Percentiles rank a stretch among this genome's conserved stretches.
These are phyloP conservation scores for Drosophila fungiperda DNA, from an alignment of 2,888 invertebrate species.

Conservation along the genomic window DNA sequence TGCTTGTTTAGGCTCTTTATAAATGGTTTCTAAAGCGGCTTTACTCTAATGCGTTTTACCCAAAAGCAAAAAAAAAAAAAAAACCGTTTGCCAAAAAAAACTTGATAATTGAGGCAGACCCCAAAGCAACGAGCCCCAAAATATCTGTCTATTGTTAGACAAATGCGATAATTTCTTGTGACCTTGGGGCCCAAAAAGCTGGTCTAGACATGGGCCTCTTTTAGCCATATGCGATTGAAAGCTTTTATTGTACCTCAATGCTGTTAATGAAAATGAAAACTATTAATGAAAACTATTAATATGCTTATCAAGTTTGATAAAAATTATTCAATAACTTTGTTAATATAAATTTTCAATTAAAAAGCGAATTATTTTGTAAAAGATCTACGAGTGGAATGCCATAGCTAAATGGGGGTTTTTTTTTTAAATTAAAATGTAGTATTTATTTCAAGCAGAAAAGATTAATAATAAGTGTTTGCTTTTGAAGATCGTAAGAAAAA, in stretches of 20 bases:
- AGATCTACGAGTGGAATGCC: not conserved
- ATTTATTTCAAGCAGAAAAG: not conserved
- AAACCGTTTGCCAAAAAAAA: slow-evolving; percentile 42
- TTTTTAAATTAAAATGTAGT: not conserved
- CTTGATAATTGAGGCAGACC: not conserved
- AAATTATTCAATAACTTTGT: not conserved
- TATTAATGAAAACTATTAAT: not conserved
- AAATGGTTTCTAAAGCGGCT: slow-evolving; percentile 47
- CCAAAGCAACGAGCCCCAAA: slow-evolving; percentile 33
- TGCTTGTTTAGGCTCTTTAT: slow-evolving; percentile 38
- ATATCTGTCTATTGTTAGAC: slow-evolving; percentile 54
- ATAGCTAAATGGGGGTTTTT: not conserved
- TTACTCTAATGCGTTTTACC: slow-evolving; percentile 30
- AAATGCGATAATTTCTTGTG: slow-evolving; percentile 35
- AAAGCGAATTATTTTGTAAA: not conserved
- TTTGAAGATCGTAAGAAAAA: not conserved
- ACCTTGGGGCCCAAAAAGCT: slow-evolving; percentile 47
- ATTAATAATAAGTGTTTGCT: not conserved
- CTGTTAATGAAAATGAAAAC: not conserved
- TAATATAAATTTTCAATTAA: not conserved
- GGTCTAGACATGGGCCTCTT: slow-evolving; percentile 19
- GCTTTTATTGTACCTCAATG: slow-evolving; percentile 17
- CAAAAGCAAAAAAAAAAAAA: not conserved
- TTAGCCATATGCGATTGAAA: slow-evolving; percentile 22
- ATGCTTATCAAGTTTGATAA: not conserved